Percentiles rank a stretch among this genome's conserved stretches.
These are phyloP conservation scores for Caranx ignobilis DNA, from an alignment of 2,113 vertebrate genomes.

Conservation along the genomic window DNA sequence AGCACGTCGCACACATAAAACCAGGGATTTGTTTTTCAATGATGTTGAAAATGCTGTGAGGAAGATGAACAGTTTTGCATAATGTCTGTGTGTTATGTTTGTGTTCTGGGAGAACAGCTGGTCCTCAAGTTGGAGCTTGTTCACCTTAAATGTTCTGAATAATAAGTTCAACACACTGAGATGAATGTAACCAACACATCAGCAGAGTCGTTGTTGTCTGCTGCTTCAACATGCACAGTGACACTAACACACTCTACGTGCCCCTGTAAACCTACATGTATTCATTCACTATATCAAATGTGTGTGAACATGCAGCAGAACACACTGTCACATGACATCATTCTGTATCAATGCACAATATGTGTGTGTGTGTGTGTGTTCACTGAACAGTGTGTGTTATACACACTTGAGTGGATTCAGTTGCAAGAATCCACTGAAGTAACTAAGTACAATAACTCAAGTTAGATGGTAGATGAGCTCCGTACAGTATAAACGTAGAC, in stretches of 20 bases:
- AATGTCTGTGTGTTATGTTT: conserved; percentile 13
- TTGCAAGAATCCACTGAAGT: too few relatives aligned
- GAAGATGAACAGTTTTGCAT: conserved; percentile 42
- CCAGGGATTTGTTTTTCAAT: background rate
- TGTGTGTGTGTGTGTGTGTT: too few relatives aligned
- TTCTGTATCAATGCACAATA: background rate
- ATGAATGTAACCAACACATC: background rate
- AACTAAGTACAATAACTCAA: too few relatives aligned
- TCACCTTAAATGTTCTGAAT: conserved; percentile 2
- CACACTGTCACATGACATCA: conserved; percentile 12
- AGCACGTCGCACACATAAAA: conserved; percentile 3
- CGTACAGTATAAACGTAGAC: too few relatives aligned
- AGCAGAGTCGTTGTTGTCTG: too few relatives aligned
- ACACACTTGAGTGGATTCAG: background rate
- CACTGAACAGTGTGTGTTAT: background rate
- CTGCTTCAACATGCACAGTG: too few relatives aligned
- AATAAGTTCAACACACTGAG: background rate
- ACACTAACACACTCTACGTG: too few relatives aligned
- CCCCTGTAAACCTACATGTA: background rate
- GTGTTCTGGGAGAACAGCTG: background rate
- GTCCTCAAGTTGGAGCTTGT: conserved; percentile 15
- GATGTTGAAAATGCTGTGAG: conserved; percentile 25
- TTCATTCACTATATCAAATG: background rate
- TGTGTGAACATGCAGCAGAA: conserved; percentile 8
- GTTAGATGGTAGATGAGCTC: too few relatives aligned